phyloP scores from a whole-genome alignment of 2,888 invertebrate genomes.

The Tetragonisca angustula region DNA sequence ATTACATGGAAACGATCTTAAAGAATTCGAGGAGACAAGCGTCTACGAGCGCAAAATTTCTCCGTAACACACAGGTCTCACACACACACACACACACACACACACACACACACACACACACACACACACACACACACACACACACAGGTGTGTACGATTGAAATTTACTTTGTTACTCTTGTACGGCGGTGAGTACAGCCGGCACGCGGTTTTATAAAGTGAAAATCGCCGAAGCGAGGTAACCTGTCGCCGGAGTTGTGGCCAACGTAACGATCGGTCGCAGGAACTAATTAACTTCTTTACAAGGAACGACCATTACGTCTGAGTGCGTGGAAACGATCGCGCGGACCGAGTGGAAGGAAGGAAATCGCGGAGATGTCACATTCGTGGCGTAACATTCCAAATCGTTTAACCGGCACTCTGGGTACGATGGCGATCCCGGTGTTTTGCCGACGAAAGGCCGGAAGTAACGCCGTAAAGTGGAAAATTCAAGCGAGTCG shows the following conservation, averaged over 20 bases:
- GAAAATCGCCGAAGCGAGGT: slow-evolving; percentile 56
- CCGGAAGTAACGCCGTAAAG: slow-evolving; percentile 36
- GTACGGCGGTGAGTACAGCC: neutral
- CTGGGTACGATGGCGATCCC: neutral
- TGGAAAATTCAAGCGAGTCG: slow-evolving; percentile 16
- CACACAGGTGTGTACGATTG: slow-evolving; percentile 26
- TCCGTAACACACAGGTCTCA: too few relatives aligned
- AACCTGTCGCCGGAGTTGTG: slow-evolving; percentile 25
- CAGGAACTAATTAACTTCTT: slow-evolving; percentile 82
- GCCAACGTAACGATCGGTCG: slow-evolving; percentile 65
- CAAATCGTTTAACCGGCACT: slow-evolving; percentile 32
- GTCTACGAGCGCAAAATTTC: neutral
- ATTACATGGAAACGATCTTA: slow-evolving; percentile 2
- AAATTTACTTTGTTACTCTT: slow-evolving; percentile 16
- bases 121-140: too few relatives aligned
- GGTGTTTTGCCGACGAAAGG: neutral
- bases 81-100: too few relatives aligned
- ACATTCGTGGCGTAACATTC: slow-evolving; percentile 32
- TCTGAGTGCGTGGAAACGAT: slow-evolving; percentile 71
- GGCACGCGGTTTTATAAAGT: slow-evolving; percentile 10
- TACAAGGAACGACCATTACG: slow-evolving; percentile 83
- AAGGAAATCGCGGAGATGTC: slow-evolving; percentile 64
- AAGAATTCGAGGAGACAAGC: neutral
- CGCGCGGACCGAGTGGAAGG: slow-evolving; percentile 39
- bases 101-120: too few relatives aligned